These are phyloP conservation scores for Acronicta aceris DNA, from an alignment of 2,888 invertebrate genomes.

Conservation along the genomic window DNA sequence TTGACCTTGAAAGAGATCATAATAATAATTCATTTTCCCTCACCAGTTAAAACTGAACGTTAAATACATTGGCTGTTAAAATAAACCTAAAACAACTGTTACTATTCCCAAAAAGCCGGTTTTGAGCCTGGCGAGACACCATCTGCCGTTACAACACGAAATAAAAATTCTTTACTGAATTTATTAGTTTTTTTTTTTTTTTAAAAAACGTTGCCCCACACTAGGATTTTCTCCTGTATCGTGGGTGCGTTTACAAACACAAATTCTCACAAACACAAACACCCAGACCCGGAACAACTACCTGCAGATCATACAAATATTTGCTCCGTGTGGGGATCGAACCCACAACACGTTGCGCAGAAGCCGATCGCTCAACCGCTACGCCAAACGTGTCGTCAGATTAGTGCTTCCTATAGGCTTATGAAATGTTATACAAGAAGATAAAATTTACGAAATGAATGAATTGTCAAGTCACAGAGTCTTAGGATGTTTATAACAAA, in stretches of 20 bases:
- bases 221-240: too few species aligned
- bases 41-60: background rate
- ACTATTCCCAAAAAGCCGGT: slow-evolving; percentile 58
- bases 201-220: too few species aligned
- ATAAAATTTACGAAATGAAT: background rate
- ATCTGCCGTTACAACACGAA: slow-evolving; percentile 51
- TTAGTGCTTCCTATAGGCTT: too few species aligned
- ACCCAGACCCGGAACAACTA: too few species aligned
- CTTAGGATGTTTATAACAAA: background rate
- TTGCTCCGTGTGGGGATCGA: too few species aligned
- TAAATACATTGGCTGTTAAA: slow-evolving; percentile 26
- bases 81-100: slow-evolving; percentile 44
- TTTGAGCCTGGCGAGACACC: slow-evolving; percentile 43
- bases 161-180: slow-evolving; percentile 29
- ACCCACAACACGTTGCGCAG: too few species aligned
- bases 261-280: too few species aligned
- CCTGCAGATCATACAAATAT: too few species aligned
- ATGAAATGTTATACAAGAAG: slow-evolving; percentile 5
- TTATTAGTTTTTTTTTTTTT: slow-evolving; percentile 20
- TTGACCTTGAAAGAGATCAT: too few species aligned
- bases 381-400: too few species aligned
- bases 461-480: background rate
- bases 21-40: slow-evolving; percentile 4
- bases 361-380: too few species aligned
- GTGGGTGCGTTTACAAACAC: too few species aligned